These are phyloP conservation scores for Oscheius sp. DNA, from an alignment of 2,888 invertebrate genomes.

Conservation along the genomic window DNA sequence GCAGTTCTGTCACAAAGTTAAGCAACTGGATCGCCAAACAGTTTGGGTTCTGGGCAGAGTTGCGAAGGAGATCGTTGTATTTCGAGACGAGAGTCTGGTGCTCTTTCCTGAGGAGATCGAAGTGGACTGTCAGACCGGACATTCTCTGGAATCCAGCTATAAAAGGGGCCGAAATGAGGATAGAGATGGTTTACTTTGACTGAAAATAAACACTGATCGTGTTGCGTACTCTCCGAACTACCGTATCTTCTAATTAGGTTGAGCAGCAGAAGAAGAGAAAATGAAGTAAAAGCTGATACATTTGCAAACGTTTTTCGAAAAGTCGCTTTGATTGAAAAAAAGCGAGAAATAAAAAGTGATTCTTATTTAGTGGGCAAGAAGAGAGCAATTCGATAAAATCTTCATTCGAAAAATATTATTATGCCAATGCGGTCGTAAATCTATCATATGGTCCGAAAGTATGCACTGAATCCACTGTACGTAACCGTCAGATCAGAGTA, in stretches of 20 bases:
- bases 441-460: neutral
- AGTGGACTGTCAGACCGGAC: conserved; percentile 25
- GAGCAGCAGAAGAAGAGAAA: no score
- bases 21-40: conserved; percentile 27
- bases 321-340: no score
- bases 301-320: no score
- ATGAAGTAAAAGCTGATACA: no score
- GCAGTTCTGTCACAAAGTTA: conserved; percentile 7
- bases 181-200: neutral
- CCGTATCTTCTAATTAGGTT: no score
- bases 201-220: neutral
- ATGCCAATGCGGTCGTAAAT: neutral
- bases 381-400: no score
- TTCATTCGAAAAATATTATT: conserved; percentile 6
- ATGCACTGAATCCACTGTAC: conserved; percentile 25
- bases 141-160: neutral
- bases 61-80: conserved; percentile 27
- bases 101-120: conserved; percentile 31
- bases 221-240: no score
- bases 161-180: neutral
- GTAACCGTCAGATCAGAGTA: conserved; percentile 29
- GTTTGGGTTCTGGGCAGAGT: neutral
- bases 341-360: no score
- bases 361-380: no score
- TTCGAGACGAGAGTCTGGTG: conserved; percentile 24